A percentile compares a stretch with the other conserved stretches of the same genome.
Conservation (phyloP, 2,113 vertebrate genomes). For the human region DNA sequence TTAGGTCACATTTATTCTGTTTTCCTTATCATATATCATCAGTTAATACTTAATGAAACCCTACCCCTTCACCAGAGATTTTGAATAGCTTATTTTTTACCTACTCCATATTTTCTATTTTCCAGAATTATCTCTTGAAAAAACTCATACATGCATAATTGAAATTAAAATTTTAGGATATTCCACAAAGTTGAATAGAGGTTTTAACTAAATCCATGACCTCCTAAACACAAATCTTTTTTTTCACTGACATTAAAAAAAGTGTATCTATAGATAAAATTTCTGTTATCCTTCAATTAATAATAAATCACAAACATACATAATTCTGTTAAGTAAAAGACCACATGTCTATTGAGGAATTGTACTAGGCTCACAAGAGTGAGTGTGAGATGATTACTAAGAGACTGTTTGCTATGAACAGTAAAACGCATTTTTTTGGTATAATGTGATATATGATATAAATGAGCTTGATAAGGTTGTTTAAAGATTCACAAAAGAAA, state of each 20-base stretch:
- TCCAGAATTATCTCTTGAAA: neutral
- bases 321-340: neutral
- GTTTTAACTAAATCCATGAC: neutral
- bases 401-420: neutral
- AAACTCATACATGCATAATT: neutral
- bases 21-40: neutral
- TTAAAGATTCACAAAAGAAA: neutral
- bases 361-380: neutral
- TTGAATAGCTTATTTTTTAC: neutral
- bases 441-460: neutral
- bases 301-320: neutral
- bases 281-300: neutral
- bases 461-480: neutral
- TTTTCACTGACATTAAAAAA: neutral
- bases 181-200: neutral
- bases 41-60: neutral
- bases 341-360: neutral
- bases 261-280: neutral
- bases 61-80: neutral
- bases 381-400: neutral
- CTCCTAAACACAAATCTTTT: neutral
- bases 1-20: neutral
- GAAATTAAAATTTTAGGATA: conserved; percentile 8
- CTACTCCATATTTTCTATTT: neutral
- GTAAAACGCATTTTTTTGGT: neutral